A percentile compares a stretch with the other conserved stretches of the same genome.
Conservation (phyloP, 2,797 vertebrate species). For the Darevskia nairensis region DNA sequence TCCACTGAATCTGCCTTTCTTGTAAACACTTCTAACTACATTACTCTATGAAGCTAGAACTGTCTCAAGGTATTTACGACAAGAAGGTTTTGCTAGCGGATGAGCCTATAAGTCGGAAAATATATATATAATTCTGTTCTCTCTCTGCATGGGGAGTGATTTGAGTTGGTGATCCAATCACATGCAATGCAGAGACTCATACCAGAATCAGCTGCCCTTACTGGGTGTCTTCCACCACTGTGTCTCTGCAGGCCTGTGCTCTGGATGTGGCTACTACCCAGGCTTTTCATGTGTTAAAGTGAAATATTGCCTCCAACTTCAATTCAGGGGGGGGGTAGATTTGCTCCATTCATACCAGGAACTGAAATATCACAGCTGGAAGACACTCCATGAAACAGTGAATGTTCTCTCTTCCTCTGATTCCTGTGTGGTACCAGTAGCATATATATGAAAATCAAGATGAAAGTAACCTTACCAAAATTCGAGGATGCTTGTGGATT, state of each 20-base stretch:
- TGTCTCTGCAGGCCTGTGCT: not conserved
- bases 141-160: not conserved
- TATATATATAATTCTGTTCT: no score
- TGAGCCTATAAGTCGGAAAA: not conserved
- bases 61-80: not conserved
- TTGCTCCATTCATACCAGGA: conserved; percentile 12
- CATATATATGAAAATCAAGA: not conserved
- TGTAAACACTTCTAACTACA: not conserved
- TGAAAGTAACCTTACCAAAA: conserved; percentile 6
- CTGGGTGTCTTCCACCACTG: not conserved
- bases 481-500: not conserved
- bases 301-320: not conserved
- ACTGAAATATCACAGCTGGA: not conserved
- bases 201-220: not conserved
- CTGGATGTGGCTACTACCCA: no score
- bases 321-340: not conserved
- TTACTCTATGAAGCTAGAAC: not conserved
- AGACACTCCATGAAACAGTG: not conserved
- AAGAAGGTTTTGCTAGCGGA: not conserved
- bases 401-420: not conserved
- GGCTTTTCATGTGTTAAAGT: not conserved
- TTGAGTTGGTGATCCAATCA: not conserved
- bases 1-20: not conserved
- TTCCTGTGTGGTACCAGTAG: conserved; percentile 13
- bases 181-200: not conserved